Evolutionary conservation across 2,113 vertebrate species (phyloP), one percentile per base, ranked within the genome.

Genomic region (Eubucco bourcierii): DNA sequence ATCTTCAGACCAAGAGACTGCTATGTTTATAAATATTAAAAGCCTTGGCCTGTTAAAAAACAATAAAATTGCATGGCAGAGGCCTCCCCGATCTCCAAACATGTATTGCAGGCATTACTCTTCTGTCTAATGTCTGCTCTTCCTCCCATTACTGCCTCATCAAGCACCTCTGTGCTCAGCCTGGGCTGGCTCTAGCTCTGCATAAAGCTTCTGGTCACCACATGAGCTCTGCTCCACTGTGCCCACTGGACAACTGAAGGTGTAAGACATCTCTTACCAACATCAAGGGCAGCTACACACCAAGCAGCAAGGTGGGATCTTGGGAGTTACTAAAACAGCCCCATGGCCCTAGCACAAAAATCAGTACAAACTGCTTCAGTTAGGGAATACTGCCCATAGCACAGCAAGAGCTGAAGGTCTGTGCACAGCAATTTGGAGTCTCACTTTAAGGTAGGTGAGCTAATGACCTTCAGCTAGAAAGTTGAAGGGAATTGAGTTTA

Each of bases 211-310:
- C 23, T 10, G 29, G 39, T 33, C 46, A 18, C 63, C 41, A 12
- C 7, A 2, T 3, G 3, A 60, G 5, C 37, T 9, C 1, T 0
- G 6, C 5, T 50, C n/a, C 29, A 1, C 58, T 15, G n/a, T 5
- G 47, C 4, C 20, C 10, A 17, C 6, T 3, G 27, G 5, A 25
- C 50, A 52, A 31, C 0, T 6, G 1, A 33, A 52, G 18, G 12
- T 28, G 0, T 3, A 75, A 53, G 4, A 21, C 10, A 23, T 4
- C 60, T 68, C 39, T 12, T 12, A 66, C 12, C 2, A 0, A 53
- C 34, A 65, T 2, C 46, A 20, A 0, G 3, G 15, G 46, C 76
- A 76, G 71, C n/a, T 21, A 56, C 17, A 23, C 0, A 7, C 10
- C 41, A 58, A 39, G 29, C 25, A 46, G 68, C 4, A 2, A 64